Conservation (phyloP, 2,797 vertebrate genomes). For the Sebastes baramenuke region DNA sequence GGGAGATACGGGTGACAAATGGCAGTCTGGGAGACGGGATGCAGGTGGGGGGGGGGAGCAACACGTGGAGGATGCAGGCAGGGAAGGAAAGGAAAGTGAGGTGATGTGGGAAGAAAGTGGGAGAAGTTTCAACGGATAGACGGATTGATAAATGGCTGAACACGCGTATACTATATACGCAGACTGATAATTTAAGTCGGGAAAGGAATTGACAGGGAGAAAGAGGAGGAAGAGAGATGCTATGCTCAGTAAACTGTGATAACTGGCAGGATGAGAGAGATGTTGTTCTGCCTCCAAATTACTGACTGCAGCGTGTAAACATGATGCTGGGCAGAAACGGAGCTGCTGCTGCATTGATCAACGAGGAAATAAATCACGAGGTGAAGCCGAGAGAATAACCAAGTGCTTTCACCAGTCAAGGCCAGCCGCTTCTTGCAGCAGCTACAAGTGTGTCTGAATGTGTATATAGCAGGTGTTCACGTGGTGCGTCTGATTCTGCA, state of each 20-base stretch:
- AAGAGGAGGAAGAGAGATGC: not conserved
- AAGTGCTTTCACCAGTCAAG: not conserved
- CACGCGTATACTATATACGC: not conserved
- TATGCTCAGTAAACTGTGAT: slow-evolving; percentile 45
- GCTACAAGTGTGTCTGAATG: not conserved
- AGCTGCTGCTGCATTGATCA: slow-evolving; percentile 34
- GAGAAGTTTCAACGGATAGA: slow-evolving; percentile 22
- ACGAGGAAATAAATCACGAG: not conserved
- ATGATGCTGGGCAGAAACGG: slow-evolving; percentile 33
- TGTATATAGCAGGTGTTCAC: not conserved
- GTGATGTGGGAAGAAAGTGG: not conserved
- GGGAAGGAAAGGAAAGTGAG: not conserved
- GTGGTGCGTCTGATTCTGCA: not conserved
- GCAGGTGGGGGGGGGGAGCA: not conserved
- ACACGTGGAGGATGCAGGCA: not conserved
- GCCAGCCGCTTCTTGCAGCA: not conserved
- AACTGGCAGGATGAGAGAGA: slow-evolving; percentile 49
- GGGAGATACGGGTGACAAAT: slow-evolving; percentile 54
- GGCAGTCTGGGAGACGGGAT: slow-evolving; percentile 8
- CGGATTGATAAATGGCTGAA: slow-evolving; percentile 6
- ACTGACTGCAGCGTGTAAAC: slow-evolving; percentile 47
- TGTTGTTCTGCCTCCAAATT: slow-evolving; percentile 40
- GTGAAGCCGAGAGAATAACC: slow-evolving; percentile 11
- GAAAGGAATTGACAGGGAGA: not conserved
- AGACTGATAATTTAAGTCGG: not conserved